A percentile compares a stretch with the other conserved stretches of the same genome.
These are phyloP conservation scores for Habroteleia sp. DNA, from an alignment of 2,888 invertebrate species.

Conservation along the genomic window DNA sequence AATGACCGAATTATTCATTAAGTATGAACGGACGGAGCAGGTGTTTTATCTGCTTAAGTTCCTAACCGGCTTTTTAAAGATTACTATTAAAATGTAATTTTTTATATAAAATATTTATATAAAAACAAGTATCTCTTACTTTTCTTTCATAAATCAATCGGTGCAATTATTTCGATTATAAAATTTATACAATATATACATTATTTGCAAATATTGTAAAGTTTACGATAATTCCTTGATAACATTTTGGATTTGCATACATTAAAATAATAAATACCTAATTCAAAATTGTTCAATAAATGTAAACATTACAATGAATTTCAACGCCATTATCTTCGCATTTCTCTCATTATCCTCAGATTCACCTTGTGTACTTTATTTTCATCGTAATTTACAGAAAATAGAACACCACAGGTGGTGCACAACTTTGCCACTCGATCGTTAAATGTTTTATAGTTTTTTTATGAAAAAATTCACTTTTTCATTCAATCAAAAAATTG, in stretches of 20 bases:
- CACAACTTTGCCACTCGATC: constrained; percentile 30
- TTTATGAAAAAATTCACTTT: constrained; percentile 34
- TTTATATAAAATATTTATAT: constrained; percentile 31
- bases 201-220: too few relatives aligned
- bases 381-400: constrained; percentile 42
- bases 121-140: constrained; percentile 16
- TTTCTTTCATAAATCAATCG: constrained; percentile 31
- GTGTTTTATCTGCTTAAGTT: constrained; percentile 29
- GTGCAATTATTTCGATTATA: too few relatives aligned
- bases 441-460: constrained; percentile 26
- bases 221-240: too few relatives aligned
- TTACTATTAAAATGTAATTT: constrained; percentile 14
- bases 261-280: too few relatives aligned
- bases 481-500: constrained; percentile 2
- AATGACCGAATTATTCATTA: constrained; percentile 56
- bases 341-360: constrained; percentile 39
- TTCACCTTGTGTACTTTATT: constrained; percentile 39
- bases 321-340: constrained; percentile 14
- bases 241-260: too few relatives aligned
- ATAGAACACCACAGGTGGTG: constrained; percentile 49
- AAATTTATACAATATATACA: too few relatives aligned
- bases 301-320: too few relatives aligned
- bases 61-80: constrained; percentile 24
- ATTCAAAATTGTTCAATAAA: too few relatives aligned
- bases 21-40: constrained; percentile 53